Percentiles rank a stretch among this genome's conserved stretches.
phyloP scores from a whole-genome alignment of 2,888 invertebrate species.

The Drosophila mulleri region DNA sequence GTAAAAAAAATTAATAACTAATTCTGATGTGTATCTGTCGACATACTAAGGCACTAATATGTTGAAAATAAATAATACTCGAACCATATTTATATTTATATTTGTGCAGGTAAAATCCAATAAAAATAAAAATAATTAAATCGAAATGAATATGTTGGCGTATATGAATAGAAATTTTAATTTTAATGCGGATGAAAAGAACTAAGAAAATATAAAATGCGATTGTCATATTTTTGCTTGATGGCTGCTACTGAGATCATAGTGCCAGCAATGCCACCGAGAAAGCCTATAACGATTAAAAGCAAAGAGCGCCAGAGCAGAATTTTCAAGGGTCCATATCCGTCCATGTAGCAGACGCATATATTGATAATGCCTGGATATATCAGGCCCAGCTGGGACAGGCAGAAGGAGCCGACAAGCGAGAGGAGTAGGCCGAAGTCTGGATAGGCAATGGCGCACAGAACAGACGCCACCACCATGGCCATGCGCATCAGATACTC shows the following conservation, averaged over 20 bases:
- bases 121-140: not conserved
- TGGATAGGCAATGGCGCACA: conserved; percentile 91
- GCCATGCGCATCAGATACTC: conserved; percentile 90
- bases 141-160: not conserved
- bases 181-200: not conserved
- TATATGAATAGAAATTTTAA: not conserved
- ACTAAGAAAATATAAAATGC: conserved; percentile 1
- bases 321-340: conserved; percentile 58
- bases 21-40: not conserved
- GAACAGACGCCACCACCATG: conserved; percentile 87
- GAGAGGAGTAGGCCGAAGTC: conserved; percentile 95
- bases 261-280: conserved; percentile 50
- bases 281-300: conserved; percentile 45
- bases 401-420: conserved; percentile 94
- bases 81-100: too few relatives aligned
- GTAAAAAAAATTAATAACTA: not conserved
- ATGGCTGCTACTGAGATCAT: conserved; percentile 24
- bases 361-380: conserved; percentile 95
- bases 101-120: too few relatives aligned
- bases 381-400: conserved; percentile 94
- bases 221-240: conserved; percentile 12
- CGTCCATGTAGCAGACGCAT: conserved; percentile 88
- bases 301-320: conserved; percentile 41
- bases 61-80: not conserved
- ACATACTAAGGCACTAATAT: not conserved